These are phyloP conservation scores for Sigmodon hispidus DNA, from an alignment of 2,113 vertebrate species.

Conservation along the genomic window DNA sequence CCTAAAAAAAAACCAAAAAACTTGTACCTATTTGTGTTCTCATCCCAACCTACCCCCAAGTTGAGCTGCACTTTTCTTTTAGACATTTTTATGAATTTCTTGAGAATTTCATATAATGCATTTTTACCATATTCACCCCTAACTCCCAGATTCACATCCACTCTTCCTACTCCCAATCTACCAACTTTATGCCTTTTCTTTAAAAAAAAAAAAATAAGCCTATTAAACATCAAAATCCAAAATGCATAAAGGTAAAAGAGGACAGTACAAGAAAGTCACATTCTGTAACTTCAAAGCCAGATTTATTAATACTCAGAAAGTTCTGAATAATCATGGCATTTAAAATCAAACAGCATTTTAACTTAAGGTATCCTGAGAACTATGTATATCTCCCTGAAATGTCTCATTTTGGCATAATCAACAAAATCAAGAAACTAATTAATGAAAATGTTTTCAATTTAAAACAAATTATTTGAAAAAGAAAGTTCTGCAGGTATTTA, in stretches of 20 bases:
- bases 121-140: not conserved
- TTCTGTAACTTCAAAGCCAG: slow-evolving; percentile 47
- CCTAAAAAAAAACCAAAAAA: not conserved
- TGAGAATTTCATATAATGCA: not conserved
- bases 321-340: slow-evolving; percentile 15
- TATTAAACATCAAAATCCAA: slow-evolving; percentile 45
- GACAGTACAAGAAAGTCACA: not conserved
- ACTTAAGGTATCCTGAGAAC: slow-evolving; percentile 14
- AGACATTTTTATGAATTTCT: not conserved
- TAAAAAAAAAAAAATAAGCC: not conserved
- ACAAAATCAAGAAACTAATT: slow-evolving; percentile 58
- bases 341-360: slow-evolving; percentile 66
- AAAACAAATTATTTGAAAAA: slow-evolving; percentile 49
- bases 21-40: not conserved
- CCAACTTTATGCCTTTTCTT: not conserved
- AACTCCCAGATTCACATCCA: not conserved
- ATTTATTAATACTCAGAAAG: slow-evolving; percentile 53
- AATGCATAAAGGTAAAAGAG: not conserved
- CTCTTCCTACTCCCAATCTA: not conserved
- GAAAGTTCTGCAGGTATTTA: not conserved
- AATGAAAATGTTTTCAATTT: slow-evolving; percentile 64
- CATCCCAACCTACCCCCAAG: too few relatives aligned
- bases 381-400: not conserved
- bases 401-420: slow-evolving; percentile 55
- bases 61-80: not conserved